Base-by-base conservation (phyloP, 2,113 vertebrate genomes). In the Hystrix cristata region DNA sequence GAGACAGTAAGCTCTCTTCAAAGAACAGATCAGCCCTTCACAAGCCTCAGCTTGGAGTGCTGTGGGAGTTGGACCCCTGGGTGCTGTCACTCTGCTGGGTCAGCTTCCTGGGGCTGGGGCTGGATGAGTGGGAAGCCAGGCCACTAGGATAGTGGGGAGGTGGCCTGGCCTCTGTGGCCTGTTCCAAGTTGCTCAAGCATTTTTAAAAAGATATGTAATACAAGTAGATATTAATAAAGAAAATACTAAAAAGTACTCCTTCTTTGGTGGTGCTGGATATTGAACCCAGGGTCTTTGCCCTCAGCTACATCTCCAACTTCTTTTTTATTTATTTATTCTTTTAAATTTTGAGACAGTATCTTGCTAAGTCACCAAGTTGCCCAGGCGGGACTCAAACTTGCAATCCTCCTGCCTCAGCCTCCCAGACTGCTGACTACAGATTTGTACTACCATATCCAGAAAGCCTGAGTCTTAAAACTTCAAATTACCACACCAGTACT, bases 11-110 rank as follows among this genome's bases (percentile, higher is more conserved):
- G 4, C 16, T 48, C 18, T 18, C 60, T 23, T 29, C 67, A 51
- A 13, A 62, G 53, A 53, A 2, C 0, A 4, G 81, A 60, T 3
- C 29, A 0, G 9, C 0, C 7, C 7, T 23, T 23, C 1, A 0
- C 19, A 5, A 23, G 64, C 5, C n/a, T 31, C n/a, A 15, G 21
- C 27, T 16, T 0, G 7, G 25, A 51, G 27, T 27, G 51, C 38
- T 15, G 21, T 3, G 13, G 21, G 48, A 9, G 31, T 23, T 0
- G 11, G 31, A 11, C n/a, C 57, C 2, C 1, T 10, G 29, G 12
- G 5, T 1, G 15, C 15, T 23, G 57, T 21, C 25, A 60, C 53
- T 31, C 13, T 43, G 23, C 11, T 19, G 31, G 13, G 6, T 11
- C 31, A 12, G 38, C 55, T 72, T 78, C 80, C 55, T 51, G 0